A percentile compares a stretch with the other conserved stretches of the same genome.
phyloP scores from a whole-genome alignment of 2,113 vertebrate genomes.

The Meriones unguiculatus region DNA sequence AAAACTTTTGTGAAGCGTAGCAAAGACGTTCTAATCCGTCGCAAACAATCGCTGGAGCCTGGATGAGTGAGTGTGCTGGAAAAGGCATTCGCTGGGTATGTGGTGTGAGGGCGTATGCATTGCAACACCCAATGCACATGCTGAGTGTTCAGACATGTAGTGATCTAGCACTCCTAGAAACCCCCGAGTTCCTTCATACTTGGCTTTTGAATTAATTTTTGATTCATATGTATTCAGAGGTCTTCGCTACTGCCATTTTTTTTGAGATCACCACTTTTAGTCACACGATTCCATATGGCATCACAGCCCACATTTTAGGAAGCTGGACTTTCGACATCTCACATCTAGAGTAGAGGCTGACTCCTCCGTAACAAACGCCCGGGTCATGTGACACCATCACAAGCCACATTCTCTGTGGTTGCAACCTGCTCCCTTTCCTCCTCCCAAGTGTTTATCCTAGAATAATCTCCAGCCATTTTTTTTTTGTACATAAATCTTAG shows the following conservation, averaged over 20 bases:
- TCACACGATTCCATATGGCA: not conserved
- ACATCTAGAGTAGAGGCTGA: not conserved
- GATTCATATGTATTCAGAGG: not conserved
- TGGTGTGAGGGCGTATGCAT: not conserved
- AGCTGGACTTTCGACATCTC: not conserved
- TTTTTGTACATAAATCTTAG: not conserved
- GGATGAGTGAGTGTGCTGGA: not conserved
- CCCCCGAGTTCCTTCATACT: no score
- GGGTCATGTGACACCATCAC: not conserved
- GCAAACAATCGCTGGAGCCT: not conserved
- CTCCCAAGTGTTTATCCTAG: not conserved
- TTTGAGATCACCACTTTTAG: not conserved
- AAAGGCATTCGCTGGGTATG: not conserved
- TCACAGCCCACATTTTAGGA: not conserved
- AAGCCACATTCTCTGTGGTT: not conserved
- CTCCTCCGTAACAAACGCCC: not conserved
- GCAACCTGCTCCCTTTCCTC: not conserved
- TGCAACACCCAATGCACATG: accelerated
- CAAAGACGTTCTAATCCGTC: no score
- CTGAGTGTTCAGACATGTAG: no score
- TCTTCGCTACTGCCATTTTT: not conserved
- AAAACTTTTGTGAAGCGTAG: not conserved
- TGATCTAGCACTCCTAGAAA: not conserved
- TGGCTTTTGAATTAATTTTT: not conserved
- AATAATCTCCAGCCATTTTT: not conserved